Base-by-base conservation (phyloP, 2,113 vertebrate species). In the Myotis yumanensis region DNA sequence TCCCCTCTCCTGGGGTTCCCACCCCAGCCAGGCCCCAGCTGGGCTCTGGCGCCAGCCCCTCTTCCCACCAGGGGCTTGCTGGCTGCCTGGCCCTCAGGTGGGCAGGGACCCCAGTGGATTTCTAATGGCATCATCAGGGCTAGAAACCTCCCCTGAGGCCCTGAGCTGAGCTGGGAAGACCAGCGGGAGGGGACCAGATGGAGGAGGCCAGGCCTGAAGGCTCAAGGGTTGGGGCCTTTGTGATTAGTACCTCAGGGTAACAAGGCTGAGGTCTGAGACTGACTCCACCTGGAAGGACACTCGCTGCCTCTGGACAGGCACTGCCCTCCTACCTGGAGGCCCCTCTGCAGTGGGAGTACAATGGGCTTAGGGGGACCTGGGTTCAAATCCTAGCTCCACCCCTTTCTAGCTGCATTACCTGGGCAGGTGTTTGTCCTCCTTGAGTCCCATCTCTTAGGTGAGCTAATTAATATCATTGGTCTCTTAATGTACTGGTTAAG, bases 11-110 rank as follows among this genome's bases (percentile, higher is more conserved):
- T 88, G 92, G 76, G 94, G 57, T 77, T 68, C 84, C 81, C 76
- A 18, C 35, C 87, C 64, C 84, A 82, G 82, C 77, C 90, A 59
- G 82, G 88, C 88, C 92, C 43, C 97, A 97, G 95, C 96, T 97
- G 97, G 62, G 77, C 69, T 90, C 90, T 79, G 87, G 82, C 52
- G 37, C 90, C 95, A 97, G 88, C 81, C 73, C 37, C 57, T 92
- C 59, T 77, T 80, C 81, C 86, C 32, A 59, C 40, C 52, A 40
- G 52, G 81, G 28, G 72, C 17, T 81, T 75, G 9, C 80, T 80
- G 89, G 37, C 52, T 94, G 72, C 46, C 72, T 54, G 69, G 92
- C 69, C 71, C 72, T 90, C 94, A 94, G 91, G 91, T 96, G 90
- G 75, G 22, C 81, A 84, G 91, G 54, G 71, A 37, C 35, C 91